Percentiles rank a stretch among this genome's conserved stretches.
phyloP scores from a whole-genome alignment of 2,113 vertebrate species.

The Scartelaos histophorus region DNA sequence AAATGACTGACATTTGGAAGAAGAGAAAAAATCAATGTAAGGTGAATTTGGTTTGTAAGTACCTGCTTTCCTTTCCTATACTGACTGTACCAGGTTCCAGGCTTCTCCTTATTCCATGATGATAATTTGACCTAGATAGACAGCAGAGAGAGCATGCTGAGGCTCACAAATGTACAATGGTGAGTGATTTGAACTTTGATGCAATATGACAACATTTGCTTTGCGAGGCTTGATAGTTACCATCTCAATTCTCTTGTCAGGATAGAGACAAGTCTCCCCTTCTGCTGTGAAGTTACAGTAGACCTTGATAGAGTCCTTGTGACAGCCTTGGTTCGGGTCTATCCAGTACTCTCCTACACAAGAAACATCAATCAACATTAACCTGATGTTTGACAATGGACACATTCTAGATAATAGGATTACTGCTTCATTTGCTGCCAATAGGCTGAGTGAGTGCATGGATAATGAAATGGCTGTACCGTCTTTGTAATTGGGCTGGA shows the following conservation, averaged over 20 bases:
- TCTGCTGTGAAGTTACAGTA: conserved; percentile 92
- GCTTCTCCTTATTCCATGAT: conserved; percentile 88
- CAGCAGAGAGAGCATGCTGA: conserved; percentile 13
- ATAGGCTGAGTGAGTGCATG: background rate
- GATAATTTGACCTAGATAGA: conserved; percentile 84
- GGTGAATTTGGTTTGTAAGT: conserved; percentile 22
- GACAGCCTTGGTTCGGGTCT: conserved; percentile 92
- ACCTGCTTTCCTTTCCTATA: conserved; percentile 90
- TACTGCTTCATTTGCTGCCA: conserved; percentile 18
- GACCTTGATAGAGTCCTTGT: conserved; percentile 85
- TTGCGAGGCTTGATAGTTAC: conserved; percentile 69
- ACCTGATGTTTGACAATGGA: conserved; percentile 15
- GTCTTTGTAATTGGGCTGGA: conserved; percentile 81
- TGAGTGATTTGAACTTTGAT: conserved; percentile 39
- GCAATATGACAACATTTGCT: conserved; percentile 27
- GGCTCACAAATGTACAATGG: conserved; percentile 25
- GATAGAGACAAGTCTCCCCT: conserved; percentile 89
- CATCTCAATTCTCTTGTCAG: conserved; percentile 84
- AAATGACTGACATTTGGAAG: conserved; percentile 12
- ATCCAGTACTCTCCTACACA: conserved; percentile 92
- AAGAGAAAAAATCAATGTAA: conserved; percentile 28
- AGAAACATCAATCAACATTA: conserved; percentile 23
- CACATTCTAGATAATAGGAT: conserved; percentile 10
- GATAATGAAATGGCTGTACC: conserved; percentile 68
- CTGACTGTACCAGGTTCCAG: conserved; percentile 88